Evolutionary conservation across 2,113 vertebrate species (phyloP), one percentile per base, ranked within the genome.

Genomic region (Procavia capensis): DNA sequence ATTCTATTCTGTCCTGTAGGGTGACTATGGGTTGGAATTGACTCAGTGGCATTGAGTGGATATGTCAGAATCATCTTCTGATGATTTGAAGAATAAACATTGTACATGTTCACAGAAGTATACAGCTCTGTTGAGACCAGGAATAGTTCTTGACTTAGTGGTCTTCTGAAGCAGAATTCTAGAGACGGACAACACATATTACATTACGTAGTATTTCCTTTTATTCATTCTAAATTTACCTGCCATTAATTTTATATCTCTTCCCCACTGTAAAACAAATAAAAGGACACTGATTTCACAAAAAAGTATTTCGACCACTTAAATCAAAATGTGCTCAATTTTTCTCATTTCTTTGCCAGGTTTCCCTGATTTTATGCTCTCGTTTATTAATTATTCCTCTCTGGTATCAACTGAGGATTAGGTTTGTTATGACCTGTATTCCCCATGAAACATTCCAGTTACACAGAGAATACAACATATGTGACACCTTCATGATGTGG

Each of bases 281-380:
- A 79, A 72, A 39, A 9, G n/a, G 27, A 64, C 4, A 83, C 5
- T 72, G 24, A 61, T 34, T 91, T 96, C 10, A 68, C 31, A 11
- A 94, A 82, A 82, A 93, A 84, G 72, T 86, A 91, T 76, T 78
- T 92, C 70, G 43, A 43, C 2, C 50, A 85, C 54, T 93, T 88
- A 85, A 70, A 79, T 76, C 10, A 57, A 45, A 2, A 9, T 2
- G n/a, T 39, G 59, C 34, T 59, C 41, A 29, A 54, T 22, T 79
- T 93, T 89, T 83, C 20, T 90, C 13, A 47, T 87, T 81, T 81
- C 70, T 93, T 90, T 94, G 27, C 5, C 14, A 93, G 19, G n/a
- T 16, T 45, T 79, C 47, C 9, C 50, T 92, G 24, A 80, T 9
- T 88, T 68, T 64, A 79, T 47, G 45, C 20, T 88, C 5, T 83